Conservation (phyloP, 2,113 vertebrate species). For the Atherinomorus stipes region DNA sequence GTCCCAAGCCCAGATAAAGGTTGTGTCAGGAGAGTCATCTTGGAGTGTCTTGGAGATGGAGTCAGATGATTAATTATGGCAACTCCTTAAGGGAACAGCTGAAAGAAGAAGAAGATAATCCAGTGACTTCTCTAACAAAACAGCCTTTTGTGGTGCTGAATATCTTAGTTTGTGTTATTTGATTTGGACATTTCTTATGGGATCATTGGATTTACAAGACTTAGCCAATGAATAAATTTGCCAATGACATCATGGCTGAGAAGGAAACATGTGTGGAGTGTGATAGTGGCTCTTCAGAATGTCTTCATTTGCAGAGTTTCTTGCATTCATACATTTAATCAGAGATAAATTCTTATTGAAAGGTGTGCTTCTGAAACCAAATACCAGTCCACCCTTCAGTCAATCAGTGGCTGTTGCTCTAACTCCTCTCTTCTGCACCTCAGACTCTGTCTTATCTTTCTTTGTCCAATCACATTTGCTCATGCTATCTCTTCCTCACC, state of each 20-base stretch:
- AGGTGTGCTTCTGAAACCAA: conserved; percentile 32
- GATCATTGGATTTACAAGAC: neutral
- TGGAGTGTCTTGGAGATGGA: no score
- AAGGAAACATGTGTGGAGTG: neutral
- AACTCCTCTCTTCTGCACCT: conserved; percentile 26
- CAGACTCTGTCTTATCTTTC: conserved; percentile 35
- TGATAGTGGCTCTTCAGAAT: conserved; percentile 9
- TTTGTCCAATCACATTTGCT: conserved; percentile 50
- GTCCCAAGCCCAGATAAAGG: no score
- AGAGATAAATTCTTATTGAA: conserved; percentile 27
- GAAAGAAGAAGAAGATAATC: no score
- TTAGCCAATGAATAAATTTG: neutral
- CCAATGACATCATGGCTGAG: neutral
- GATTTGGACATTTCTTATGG: neutral
- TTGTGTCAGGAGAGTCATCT: no score
- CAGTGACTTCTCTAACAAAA: neutral
- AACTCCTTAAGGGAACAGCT: no score
- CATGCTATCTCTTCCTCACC: conserved; percentile 33
- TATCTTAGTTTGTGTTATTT: neutral
- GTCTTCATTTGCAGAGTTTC: neutral
- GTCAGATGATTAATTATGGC: no score
- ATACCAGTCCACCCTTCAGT: conserved; percentile 19
- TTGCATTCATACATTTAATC: conserved; percentile 37
- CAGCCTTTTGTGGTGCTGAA: conserved; percentile 1
- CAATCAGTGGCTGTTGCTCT: conserved; percentile 10